Evolutionary conservation across 2,888 invertebrate species (phyloP).

Genomic region (Drosophila acutilabella): DNA sequence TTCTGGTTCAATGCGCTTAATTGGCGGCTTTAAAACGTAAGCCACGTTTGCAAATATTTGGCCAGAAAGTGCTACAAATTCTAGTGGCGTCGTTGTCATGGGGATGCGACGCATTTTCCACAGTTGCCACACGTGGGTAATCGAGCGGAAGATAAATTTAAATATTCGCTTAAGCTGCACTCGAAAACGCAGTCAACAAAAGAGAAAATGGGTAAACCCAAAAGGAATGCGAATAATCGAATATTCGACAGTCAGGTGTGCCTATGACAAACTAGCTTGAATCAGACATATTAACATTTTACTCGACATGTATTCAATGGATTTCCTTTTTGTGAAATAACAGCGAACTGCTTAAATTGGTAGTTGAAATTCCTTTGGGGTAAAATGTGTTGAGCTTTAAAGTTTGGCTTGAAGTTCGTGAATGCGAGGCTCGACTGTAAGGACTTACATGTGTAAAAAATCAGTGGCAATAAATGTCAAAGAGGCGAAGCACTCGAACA

Average conservation of each 20-base stretch:
- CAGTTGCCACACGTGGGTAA: slow-evolving; percentile 45
- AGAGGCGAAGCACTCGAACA: slow-evolving; percentile 51
- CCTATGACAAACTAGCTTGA: background rate
- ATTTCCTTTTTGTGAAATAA: background rate
- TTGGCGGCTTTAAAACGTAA: slow-evolving; percentile 49
- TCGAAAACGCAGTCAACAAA: slow-evolving; percentile 57
- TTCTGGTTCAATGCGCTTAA: slow-evolving; percentile 34
- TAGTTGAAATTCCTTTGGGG: background rate
- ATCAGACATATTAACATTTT: background rate
- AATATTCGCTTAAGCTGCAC: slow-evolving; percentile 69
- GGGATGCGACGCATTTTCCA: slow-evolving; percentile 4
- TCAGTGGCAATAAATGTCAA: slow-evolving; percentile 72
- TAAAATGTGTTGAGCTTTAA: background rate
- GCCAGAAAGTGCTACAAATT: slow-evolving; percentile 34
- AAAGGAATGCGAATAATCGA: slow-evolving; percentile 9
- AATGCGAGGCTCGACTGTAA: slow-evolving; percentile 3
- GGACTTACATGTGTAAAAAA: slow-evolving; percentile 28
- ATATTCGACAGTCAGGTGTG: slow-evolving; percentile 15
- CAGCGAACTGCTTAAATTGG: background rate
- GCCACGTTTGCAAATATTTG: slow-evolving; percentile 13
- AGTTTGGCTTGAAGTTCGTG: background rate
- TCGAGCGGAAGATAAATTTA: slow-evolving; percentile 71
- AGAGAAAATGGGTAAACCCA: slow-evolving; percentile 8
- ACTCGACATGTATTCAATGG: background rate
- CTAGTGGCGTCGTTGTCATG: slow-evolving; percentile 24